Base-by-base conservation (phyloP, 2,113 vertebrate genomes). In the Arenaria interpres region DNA sequence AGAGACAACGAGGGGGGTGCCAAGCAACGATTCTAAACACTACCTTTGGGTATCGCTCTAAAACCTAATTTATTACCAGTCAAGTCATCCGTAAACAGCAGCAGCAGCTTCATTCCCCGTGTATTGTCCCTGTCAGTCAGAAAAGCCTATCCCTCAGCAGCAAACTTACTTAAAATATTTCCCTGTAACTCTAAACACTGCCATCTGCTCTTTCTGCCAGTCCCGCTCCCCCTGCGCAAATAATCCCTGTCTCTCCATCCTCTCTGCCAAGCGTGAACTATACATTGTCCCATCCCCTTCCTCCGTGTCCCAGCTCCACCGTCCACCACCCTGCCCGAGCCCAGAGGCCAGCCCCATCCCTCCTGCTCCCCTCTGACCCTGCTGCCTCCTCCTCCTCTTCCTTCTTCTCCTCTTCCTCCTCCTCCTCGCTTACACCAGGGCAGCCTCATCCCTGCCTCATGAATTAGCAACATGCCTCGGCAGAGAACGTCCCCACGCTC, bases 161-260 rank as follows among this genome's bases (percentile, higher is more conserved):
- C 39, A 35, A 39, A 16, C n/a, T 30, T 10, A 39, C 3, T 33
- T 43, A 9, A 68, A n/a, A 25, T 46, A 53, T 22, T 64, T 41
- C n/a, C 57, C 51, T 12, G 30, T 19, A 41, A 28, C 50, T 43
- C 68, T 19, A 28, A 37, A 19, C 15, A 28, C 24, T 62, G 54
- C 86, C 74, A 15, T 24, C 67, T 74, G 67, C 73, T 56, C 33
- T 7, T 37, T 7, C 57, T 39, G 68, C 54, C 75, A 51, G 56
- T 6, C 23, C 46, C 7, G 2, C 30, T 32, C 37, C 46, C 41
- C 15, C 3, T 2, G 7, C 2, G 2, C 60, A n/a, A 13, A 18
- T 18, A 30, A 27, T 57, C 59, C 41, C 23, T 4, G 10, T 9
- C 71, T 51, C 78, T 43, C 46, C 71, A 56, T 8, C 75, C 60